Conservation (phyloP, 1,140 invertebrate genomes). For the Chionoecetes opilio region DNA sequence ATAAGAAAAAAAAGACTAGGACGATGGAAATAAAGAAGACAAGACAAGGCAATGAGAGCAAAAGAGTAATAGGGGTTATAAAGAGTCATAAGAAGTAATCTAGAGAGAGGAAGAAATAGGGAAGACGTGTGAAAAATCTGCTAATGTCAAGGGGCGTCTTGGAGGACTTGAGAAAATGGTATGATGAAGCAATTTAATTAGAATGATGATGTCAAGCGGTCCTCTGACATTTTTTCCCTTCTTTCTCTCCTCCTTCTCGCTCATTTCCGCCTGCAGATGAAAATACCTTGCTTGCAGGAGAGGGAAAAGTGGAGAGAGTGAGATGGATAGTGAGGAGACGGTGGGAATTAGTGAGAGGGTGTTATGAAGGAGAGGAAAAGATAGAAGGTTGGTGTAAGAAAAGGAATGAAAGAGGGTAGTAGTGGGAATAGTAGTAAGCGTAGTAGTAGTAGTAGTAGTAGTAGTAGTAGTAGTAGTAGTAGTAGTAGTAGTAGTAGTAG, state of each 20-base stretch:
- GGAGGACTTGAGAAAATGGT: not conserved
- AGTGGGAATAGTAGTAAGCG: not conserved
- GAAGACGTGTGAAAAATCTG: too few species aligned
- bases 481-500: not conserved
- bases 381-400: not conserved
- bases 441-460: constrained; percentile 30
- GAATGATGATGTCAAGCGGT: constrained; percentile 1
- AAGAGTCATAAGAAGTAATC: too few species aligned
- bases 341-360: too few species aligned
- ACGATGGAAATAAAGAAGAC: too few species aligned
- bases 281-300: not conserved
- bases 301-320: not conserved
- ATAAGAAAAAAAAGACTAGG: too few species aligned
- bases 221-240: not conserved
- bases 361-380: too few species aligned
- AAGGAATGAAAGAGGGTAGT: not conserved
- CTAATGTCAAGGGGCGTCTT: too few species aligned
- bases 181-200: not conserved
- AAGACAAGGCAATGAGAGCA: too few species aligned
- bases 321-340: too few species aligned
- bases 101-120: too few species aligned
- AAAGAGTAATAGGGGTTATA: too few species aligned
- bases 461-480: constrained; percentile 20
- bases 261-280: constrained; percentile 3
- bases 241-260: constrained; percentile 13